Base-by-base conservation (phyloP, 2,113 vertebrate genomes). In the Tachycineta bicolor region DNA sequence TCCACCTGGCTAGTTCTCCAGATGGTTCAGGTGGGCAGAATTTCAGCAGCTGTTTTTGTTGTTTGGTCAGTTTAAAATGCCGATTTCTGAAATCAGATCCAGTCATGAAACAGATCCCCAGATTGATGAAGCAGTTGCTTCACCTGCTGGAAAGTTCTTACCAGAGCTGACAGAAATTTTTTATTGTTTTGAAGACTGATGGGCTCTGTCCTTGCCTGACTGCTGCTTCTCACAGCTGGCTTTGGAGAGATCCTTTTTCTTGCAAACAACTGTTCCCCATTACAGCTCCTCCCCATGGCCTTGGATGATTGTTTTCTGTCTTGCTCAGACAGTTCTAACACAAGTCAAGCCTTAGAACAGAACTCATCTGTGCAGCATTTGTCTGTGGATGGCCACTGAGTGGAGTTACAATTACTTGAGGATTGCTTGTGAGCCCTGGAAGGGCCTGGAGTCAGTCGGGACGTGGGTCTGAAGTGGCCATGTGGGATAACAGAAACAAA, bases 391-490 rank as follows among this genome's bases (percentile, higher is more conserved):
- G 39, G 44, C 28, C 16, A 11, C 20, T 49, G 60, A 60, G 44
- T 4, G 44, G 13, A 59, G 49, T 69, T 24, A 18, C 52, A 29
- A 71, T 44, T 68, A 26, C 15, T 73, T 20, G 24, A 37, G 74
- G 55, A 37, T 77, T 81, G 49, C 44, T 46, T 41, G 25, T 24
- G 12, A 60, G 50, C 18, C 28, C 34, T 41, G 56, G 31, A 16
- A 17, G 22, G 83, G 49, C 49, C 0, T 0, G 53, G 69, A 58
- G 26, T 43, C 41, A 19, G 58, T 39, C 78, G 56, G 83, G 52
- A 25, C 1, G 0, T 20, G 0, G 1, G 23, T 50, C 31, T 33
- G 6, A 59, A 29, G 34, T 14, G 37, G 31, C 63, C 41, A 3
- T 14, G 43, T 76, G 82, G 37, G 63, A 33, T 16, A 46, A 33